Percentiles rank a stretch among this genome's conserved stretches.
These are phyloP conservation scores for Xerus inauris DNA, from an alignment of 2,113 vertebrate genomes.

Conservation along the genomic window DNA sequence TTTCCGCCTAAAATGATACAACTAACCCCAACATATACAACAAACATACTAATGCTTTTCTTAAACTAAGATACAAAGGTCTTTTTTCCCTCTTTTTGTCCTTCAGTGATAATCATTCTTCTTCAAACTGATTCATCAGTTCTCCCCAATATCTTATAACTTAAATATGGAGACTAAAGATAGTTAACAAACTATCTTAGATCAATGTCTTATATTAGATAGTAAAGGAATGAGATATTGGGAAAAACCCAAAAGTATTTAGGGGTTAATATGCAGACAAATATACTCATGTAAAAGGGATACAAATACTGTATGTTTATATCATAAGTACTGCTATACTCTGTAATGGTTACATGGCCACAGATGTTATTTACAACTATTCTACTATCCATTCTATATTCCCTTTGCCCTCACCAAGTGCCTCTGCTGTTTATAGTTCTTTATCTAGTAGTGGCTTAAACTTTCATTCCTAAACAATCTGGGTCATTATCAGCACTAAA, in stretches of 20 bases:
- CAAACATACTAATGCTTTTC: neutral
- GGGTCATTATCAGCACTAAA: slow-evolving; percentile 6
- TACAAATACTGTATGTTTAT: neutral
- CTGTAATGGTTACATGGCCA: neutral
- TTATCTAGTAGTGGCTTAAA: neutral
- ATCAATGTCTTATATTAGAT: neutral
- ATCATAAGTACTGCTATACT: neutral
- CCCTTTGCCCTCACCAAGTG: neutral
- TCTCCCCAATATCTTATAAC: neutral
- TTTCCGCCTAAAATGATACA: neutral
- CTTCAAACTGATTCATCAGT: slow-evolving; percentile 19
- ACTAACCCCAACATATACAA: neutral
- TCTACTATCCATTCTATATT: neutral
- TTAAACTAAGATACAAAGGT: neutral
- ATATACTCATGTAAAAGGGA: slow-evolving; percentile 29
- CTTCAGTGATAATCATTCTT: neutral
- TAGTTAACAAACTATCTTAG: neutral
- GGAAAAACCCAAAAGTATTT: neutral
- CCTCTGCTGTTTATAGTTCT: neutral
- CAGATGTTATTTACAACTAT: neutral
- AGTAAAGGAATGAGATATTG: neutral
- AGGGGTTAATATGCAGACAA: slow-evolving; percentile 35
- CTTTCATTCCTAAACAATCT: slow-evolving; percentile 13
- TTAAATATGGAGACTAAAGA: neutral
- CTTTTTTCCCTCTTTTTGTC: neutral